These are phyloP conservation scores for Morbakka virulenta DNA, from an alignment of 30 jellyfish, hydroid and myxozoan species.

Conservation along the genomic window DNA sequence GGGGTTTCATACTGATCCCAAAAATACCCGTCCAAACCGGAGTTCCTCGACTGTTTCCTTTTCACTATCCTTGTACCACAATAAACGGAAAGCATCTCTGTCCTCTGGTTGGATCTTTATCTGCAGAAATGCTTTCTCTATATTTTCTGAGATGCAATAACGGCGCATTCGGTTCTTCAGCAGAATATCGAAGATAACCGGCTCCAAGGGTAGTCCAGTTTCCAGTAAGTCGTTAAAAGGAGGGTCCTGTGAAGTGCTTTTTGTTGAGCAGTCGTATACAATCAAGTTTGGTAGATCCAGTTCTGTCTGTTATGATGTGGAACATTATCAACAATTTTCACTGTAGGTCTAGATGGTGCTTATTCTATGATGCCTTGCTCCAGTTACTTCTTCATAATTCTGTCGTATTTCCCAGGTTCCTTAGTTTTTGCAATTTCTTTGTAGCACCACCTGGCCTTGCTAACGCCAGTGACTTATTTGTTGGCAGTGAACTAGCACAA, in stretches of 20 bases:
- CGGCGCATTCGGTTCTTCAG: background rate
- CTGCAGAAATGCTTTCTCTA: background rate
- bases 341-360: background rate
- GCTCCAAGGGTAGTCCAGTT: background rate
- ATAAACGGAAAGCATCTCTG: background rate
- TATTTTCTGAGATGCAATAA: background rate
- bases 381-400: constrained; percentile 33
- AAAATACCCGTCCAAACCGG: background rate
- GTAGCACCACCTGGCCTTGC: background rate
- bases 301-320: background rate
- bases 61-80: background rate
- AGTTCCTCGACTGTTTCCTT: background rate
- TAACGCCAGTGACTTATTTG: background rate
- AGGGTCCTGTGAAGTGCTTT: background rate
- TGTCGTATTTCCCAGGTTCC: constrained; percentile 5
- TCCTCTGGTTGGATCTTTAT: background rate
- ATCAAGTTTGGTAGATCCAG: background rate
- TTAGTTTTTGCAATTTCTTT: background rate
- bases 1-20: background rate
- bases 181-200: background rate
- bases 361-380: constrained; percentile 42
- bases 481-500: background rate
- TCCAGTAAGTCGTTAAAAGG: too few relatives aligned
- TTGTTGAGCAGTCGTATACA: background rate
- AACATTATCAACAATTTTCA: background rate